Evolutionary conservation across 2,888 invertebrate genomes (phyloP), one percentile per base, ranked within the genome.

Genomic region (Proisotoma minuta): DNA sequence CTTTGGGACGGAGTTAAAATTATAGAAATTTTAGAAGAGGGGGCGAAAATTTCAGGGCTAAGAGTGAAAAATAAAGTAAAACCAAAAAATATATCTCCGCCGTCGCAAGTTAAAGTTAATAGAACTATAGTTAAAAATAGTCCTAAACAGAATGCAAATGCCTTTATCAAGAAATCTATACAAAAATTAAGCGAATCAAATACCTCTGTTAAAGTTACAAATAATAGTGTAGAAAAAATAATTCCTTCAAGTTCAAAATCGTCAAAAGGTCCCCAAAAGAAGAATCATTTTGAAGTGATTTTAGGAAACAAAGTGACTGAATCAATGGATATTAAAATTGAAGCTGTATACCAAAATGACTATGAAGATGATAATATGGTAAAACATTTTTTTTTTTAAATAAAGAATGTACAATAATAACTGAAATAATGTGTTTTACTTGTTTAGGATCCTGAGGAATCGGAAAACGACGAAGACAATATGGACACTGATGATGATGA

Each of bases 1-100:
- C 23, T 29, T 5, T 65, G 65, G 47, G 52, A 68, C 26, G 47
- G 63, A 23, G 49, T 59, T 15, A n/a, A 43, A 22, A 15, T 65
- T 4, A 52, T 68, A n/a, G 63, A 65, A 15, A 24, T 65, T 18
- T 43, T 65, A 2, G 27, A 28, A 12, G 68, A 68, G 34, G 68
- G 68, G 18, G 23, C 54, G 4, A 20, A 10, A 39, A 22, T 54
- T 39, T 23, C 22, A 29, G 23, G 15, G 15, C 34, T 15, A 34
- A 34, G 34, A 34, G 34, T 34, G 15, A 34, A 34, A 10, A 10
- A 8, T 10, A 34, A 15, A 34, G 8, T 34, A 34, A 8, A 34
- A 10, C 34, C 34, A 34, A 34, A 34, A 34, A 15, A 34, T 34
- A 15, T n/a, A n/a, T n/a, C n/a, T n/a, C n/a, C n/a, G n/a, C n/a